Evolutionary conservation across 2,888 invertebrate genomes (phyloP), one percentile per base, ranked within the genome.

Genomic region (Aplocera efformata): DNA sequence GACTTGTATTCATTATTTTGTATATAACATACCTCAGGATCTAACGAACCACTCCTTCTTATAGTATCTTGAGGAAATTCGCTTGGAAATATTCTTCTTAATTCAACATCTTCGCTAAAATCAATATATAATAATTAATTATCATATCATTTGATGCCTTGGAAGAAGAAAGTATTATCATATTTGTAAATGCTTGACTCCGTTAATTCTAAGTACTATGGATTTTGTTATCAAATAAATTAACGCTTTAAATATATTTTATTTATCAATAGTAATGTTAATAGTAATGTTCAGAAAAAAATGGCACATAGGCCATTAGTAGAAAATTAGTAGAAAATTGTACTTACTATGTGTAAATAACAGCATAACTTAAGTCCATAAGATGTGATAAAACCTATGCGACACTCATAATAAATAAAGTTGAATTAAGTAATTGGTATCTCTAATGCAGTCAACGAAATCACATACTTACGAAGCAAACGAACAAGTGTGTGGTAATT

Each of bases 51-150:
- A 56, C 71, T 80, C 65, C 67, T 79, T 39, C 79, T 58, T 1
- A 83, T 45, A 0, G 80, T 79, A 30, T 85, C 84, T 60, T 79
- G 79, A 10, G 84, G 84, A 50, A 86, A 86, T 57, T 85, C 84
- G 39, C 46, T 68, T 1, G 86, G 82, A 48, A 85, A 86, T 48
- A 86, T 71, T 56, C 86, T 67, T 42, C 86, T 64, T 8, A 85
- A 53, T 42, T 86, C 86, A 11, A 85, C 71, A 55, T 85, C 86
- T 65, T 86, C 86, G 55, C 86, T 86, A 61, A 35, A 67, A 54
- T 26, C 6, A 21, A 28, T 11, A 26, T 10, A 8, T 5, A 26
- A 21, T 11, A 40, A 1, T 17, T 11, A 10, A 27, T 3, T 21
- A 10, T 10, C 11, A n/a, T n/a, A n/a, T n/a, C n/a, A n/a, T n/a